Conservation (phyloP, 2,797 vertebrate species). For the Dromococcyx pavoninus region DNA sequence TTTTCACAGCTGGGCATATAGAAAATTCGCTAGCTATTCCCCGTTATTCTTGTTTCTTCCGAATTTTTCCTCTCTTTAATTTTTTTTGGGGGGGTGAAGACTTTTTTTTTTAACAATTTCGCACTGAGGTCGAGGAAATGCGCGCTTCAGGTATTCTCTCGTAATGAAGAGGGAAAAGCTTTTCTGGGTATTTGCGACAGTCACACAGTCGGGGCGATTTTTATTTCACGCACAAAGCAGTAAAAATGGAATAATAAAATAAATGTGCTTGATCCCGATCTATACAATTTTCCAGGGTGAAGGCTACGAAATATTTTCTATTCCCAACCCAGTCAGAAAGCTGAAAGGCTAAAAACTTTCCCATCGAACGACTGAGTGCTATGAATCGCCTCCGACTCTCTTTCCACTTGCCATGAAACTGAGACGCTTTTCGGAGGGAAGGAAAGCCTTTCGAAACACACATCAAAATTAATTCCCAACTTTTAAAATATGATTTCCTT, state of each 20-base stretch:
- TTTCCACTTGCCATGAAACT: constrained; percentile 52
- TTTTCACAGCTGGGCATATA: background rate
- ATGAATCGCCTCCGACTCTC: constrained; percentile 30
- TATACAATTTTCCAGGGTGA: background rate
- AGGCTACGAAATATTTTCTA: background rate
- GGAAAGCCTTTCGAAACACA: constrained; percentile 63
- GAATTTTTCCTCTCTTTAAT: background rate
- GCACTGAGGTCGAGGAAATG: background rate
- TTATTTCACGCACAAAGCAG: background rate
- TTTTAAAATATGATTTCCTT: constrained; percentile 70
- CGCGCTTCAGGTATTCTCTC: background rate
- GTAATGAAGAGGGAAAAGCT: background rate
- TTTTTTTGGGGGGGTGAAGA: background rate
- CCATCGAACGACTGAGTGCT: constrained; percentile 21
- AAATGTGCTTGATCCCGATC: background rate
- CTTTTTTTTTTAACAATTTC: background rate
- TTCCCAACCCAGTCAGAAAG: background rate
- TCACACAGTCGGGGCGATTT: background rate
- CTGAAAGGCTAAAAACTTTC: constrained; percentile 14
- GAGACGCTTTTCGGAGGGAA: background rate
- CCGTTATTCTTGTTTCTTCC: background rate
- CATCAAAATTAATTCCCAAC: background rate
- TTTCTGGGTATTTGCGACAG: background rate
- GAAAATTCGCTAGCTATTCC: background rate
- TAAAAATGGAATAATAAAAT: constrained; percentile 4